Evolutionary conservation across 2,888 invertebrate species (phyloP).

Genomic region (Agriotes lineatus): DNA sequence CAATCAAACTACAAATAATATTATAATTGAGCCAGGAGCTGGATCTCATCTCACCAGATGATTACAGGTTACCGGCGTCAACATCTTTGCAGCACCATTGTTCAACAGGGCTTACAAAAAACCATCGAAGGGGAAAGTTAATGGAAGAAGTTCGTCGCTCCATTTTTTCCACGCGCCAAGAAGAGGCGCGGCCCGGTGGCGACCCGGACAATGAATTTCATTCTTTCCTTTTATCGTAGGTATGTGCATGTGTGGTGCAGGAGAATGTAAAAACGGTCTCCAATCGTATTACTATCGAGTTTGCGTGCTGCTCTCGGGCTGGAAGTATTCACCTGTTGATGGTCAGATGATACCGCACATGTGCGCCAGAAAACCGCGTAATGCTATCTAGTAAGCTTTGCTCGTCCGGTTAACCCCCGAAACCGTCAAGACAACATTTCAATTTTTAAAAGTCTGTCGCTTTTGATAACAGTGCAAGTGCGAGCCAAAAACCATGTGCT

Average conservation of each 20-base stretch:
- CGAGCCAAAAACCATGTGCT: too few species aligned
- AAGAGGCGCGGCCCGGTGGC: conserved; percentile 32
- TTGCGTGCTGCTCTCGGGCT: conserved; percentile 30
- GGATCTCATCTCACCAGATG: too few species aligned
- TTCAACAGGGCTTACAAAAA: too few species aligned
- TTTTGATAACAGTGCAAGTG: too few species aligned
- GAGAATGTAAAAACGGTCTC: conserved; percentile 56
- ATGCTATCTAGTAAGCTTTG: conserved; percentile 21
- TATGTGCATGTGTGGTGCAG: conserved; percentile 45
- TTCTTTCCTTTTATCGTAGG: conserved; percentile 42
- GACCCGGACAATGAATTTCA: conserved; percentile 33
- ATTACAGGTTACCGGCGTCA: too few species aligned
- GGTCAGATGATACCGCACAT: conserved; percentile 18
- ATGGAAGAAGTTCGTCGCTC: conserved; percentile 37
- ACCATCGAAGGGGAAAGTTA: conserved; percentile 46
- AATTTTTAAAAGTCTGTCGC: too few species aligned
- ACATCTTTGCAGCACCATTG: too few species aligned
- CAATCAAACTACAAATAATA: too few species aligned
- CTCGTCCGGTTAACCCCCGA: neutral
- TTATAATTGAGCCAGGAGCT: too few species aligned
- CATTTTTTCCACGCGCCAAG: conserved; percentile 33
- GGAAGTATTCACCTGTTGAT: conserved; percentile 39
- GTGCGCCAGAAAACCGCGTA: conserved; percentile 1
- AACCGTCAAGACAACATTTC: too few species aligned
- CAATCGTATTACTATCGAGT: conserved; percentile 45